These are phyloP conservation scores for Pristionchus fissidentatus DNA, from an alignment of 2,888 invertebrate genomes.

Conservation along the genomic window DNA sequence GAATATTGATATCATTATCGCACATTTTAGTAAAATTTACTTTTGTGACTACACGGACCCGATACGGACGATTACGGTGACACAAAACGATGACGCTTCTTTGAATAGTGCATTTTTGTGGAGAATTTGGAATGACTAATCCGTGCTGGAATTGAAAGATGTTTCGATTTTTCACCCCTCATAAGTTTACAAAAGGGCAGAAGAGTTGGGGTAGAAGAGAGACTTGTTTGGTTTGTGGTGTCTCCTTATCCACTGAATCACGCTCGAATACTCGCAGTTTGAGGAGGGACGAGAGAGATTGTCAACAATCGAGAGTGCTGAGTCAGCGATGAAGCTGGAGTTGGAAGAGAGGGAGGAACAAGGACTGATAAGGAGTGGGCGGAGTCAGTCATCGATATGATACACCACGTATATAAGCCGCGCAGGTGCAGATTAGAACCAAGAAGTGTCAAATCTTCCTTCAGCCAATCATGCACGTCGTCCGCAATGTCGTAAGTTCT, in stretches of 20 bases:
- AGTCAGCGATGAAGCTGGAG: background rate
- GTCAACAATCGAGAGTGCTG: background rate
- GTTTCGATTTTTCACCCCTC: background rate
- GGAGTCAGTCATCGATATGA: background rate
- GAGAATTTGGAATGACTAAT: too few relatives aligned
- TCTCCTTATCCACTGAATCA: constrained; percentile 39
- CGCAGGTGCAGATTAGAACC: background rate
- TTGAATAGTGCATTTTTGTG: too few relatives aligned
- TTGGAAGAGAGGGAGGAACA: background rate
- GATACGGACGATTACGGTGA: too few relatives aligned
- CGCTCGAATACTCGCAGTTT: constrained; percentile 33
- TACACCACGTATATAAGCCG: background rate
- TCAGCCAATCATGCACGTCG: constrained; percentile 38
- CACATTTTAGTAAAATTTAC: too few relatives aligned
- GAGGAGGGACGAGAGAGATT: background rate
- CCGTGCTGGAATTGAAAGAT: too few relatives aligned
- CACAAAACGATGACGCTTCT: too few relatives aligned
- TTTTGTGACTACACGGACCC: too few relatives aligned
- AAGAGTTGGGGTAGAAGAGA: background rate
- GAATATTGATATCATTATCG: too few relatives aligned
- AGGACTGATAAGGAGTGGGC: constrained; percentile 14
- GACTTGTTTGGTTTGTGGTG: constrained; percentile 19
- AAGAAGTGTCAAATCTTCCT: constrained; percentile 1
- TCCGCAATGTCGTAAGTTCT: constrained; percentile 41
- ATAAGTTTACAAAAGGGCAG: background rate